Evolutionary conservation across 35 echinoderm and acorn worm species (phyloP).

Genomic region (Acanthaster planci): DNA sequence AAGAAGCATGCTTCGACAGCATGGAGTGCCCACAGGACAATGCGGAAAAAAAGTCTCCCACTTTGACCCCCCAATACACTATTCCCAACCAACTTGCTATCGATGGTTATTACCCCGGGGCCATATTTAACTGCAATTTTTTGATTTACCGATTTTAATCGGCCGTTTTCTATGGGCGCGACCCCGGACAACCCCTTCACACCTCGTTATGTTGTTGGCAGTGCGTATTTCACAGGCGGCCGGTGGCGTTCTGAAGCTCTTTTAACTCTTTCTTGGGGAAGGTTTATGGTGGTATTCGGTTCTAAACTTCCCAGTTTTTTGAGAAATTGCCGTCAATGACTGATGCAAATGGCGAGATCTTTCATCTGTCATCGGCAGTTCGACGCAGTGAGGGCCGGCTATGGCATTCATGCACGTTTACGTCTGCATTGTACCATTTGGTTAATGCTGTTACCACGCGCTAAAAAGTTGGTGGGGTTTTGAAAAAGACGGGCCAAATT

Average conservation of each 20-base stretch:
- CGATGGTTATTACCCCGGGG: not conserved
- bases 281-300: no score
- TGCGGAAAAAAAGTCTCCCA: not conserved
- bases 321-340: conserved; percentile 15
- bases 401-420: no score
- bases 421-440: no score
- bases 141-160: conserved; percentile 27
- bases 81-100: not conserved
- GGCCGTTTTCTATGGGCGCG: not conserved
- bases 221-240: conserved; percentile 9
- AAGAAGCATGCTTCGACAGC: not conserved
- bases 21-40: no score
- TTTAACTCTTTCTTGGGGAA: no score
- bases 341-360: not conserved
- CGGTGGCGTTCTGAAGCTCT: not conserved
- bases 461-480: no score
- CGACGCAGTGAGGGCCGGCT: no score
- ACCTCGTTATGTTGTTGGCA: conserved; percentile 10
- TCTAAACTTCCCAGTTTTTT: not conserved
- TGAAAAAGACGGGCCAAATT: no score
- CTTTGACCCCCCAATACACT: not conserved
- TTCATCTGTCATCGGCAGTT: not conserved
- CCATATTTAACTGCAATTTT: conserved; percentile 22
- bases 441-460: no score
- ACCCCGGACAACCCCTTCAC: conserved; percentile 26